Conservation (phyloP, 2,888 invertebrate genomes). For the Ischnus inquisitorius region DNA sequence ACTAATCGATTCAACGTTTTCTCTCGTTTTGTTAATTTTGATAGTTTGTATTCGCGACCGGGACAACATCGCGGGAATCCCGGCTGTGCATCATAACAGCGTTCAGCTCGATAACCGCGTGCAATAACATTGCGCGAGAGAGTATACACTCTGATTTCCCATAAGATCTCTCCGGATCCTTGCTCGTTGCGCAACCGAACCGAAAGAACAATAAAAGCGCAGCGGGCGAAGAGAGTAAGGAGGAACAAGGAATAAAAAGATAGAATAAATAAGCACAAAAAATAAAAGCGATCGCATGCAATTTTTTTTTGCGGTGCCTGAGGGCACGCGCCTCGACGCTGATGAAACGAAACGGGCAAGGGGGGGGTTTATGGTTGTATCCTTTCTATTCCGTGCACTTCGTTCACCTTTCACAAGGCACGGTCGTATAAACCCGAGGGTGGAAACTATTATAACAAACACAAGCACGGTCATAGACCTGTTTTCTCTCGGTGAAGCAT, state of each 20-base stretch:
- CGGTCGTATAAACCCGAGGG: slow-evolving; percentile 15
- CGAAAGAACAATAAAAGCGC: background rate
- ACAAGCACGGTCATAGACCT: slow-evolving; percentile 6
- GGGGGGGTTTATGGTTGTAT: background rate
- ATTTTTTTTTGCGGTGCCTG: slow-evolving; percentile 26
- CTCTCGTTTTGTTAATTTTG: slow-evolving; percentile 17
- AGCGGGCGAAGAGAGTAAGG: background rate
- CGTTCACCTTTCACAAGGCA: background rate
- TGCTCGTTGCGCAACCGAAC: background rate
- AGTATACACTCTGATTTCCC: slow-evolving; percentile 38
- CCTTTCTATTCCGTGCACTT: background rate
- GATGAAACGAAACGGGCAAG: slow-evolving; percentile 25
- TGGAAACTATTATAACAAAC: slow-evolving; percentile 30
- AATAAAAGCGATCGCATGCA: background rate
- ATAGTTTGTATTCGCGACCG: slow-evolving; percentile 34
- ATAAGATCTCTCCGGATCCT: slow-evolving; percentile 16
- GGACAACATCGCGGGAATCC: slow-evolving; percentile 10
- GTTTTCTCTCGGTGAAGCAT: background rate
- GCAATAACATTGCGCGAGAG: slow-evolving; percentile 29
- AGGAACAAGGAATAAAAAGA: slow-evolving; percentile 4
- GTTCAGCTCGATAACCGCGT: background rate
- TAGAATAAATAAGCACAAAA: background rate
- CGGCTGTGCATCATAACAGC: slow-evolving; percentile 1
- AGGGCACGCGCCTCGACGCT: slow-evolving; percentile 17
- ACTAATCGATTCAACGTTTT: slow-evolving; percentile 52